Conservation (phyloP, 2,797 vertebrate species). For the Peromyscus attwateri region DNA sequence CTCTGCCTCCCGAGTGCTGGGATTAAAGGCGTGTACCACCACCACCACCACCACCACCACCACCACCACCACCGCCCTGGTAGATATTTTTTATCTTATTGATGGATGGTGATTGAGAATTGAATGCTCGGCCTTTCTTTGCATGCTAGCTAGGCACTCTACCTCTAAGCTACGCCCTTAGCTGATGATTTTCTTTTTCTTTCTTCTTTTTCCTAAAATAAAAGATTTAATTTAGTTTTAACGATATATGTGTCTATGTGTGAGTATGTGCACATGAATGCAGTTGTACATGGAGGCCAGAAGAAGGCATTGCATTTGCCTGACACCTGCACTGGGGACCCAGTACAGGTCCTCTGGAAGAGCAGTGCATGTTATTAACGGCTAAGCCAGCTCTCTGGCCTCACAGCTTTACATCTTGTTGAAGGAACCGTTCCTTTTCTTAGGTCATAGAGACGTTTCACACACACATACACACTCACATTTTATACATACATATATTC, state of each 20-base stretch:
- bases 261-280: not conserved
- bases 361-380: not conserved
- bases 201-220: not conserved
- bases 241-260: not conserved
- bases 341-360: not conserved
- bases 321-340: not conserved
- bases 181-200: not conserved
- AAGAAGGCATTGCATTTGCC: not conserved
- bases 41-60: no score
- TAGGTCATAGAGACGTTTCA: not conserved
- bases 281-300: not conserved
- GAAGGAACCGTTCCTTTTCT: not conserved
- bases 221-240: slow-evolving; percentile 6
- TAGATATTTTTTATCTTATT: not conserved
- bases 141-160: not conserved
- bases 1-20: not conserved
- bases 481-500: not conserved
- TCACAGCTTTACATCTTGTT: no score
- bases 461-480: not conserved
- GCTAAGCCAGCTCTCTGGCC: not conserved
- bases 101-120: not conserved
- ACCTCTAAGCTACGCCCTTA: not conserved
- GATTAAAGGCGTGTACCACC: no score
- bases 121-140: not conserved
- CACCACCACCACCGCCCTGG: no score